phyloP scores from a whole-genome alignment of 1,140 invertebrate genomes.

The Bombus terrestris region DNA sequence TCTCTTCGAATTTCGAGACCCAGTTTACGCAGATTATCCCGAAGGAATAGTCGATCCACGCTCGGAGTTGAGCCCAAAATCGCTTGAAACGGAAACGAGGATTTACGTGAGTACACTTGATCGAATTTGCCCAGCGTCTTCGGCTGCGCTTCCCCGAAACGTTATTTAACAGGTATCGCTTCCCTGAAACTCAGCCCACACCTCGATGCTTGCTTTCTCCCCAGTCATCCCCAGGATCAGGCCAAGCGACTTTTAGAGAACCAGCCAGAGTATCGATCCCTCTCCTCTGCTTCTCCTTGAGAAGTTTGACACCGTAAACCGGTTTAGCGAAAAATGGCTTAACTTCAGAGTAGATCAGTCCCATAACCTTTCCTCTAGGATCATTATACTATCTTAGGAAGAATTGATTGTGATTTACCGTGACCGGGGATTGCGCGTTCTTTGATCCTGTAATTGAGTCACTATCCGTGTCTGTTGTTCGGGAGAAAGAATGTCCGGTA shows the following conservation, averaged over 20 bases:
- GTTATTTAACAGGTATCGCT: conserved; percentile 52
- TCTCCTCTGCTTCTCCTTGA: conserved; percentile 7
- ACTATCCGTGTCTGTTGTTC: conserved; percentile 31
- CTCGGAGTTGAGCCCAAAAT: conserved; percentile 27
- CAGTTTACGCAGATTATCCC: conserved; percentile 57
- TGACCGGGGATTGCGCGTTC: conserved; percentile 54
- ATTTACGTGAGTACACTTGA: conserved; percentile 53
- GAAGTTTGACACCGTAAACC: conserved; percentile 79
- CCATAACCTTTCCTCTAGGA: conserved; percentile 57
- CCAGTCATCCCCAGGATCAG: conserved; percentile 32
- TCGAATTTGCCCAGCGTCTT: conserved; percentile 53
- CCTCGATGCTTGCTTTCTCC: neutral
- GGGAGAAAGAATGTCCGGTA: neutral
- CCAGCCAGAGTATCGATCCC: conserved; percentile 67
- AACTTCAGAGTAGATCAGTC: conserved; percentile 70
- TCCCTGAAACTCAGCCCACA: conserved; percentile 20
- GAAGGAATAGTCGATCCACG: conserved; percentile 48
- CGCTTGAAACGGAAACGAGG: conserved; percentile 52
- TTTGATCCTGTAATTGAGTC: conserved; percentile 77
- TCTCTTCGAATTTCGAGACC: conserved; percentile 27
- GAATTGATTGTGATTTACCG: conserved; percentile 75
- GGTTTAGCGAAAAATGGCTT: conserved; percentile 79
- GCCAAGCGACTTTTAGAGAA: conserved; percentile 37
- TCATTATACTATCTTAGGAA: conserved; percentile 42
- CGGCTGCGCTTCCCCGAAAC: conserved; percentile 7